Conservation (phyloP, 2,888 invertebrate species). For the Andrena hattorfiana region DNA sequence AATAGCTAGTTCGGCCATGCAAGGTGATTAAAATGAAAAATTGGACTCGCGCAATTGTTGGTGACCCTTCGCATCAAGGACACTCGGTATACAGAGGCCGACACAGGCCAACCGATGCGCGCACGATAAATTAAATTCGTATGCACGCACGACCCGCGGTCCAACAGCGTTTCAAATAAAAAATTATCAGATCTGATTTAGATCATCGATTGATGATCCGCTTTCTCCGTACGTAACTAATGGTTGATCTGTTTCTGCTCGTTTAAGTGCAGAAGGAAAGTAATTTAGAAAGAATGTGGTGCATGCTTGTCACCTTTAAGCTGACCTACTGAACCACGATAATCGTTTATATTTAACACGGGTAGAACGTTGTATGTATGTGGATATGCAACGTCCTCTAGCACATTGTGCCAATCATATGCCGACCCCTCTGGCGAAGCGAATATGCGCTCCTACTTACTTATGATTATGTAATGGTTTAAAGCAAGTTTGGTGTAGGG, state of each 20-base stretch:
- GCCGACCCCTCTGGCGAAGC: conserved; percentile 42
- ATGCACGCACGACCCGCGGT: neutral
- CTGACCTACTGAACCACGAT: conserved; percentile 54
- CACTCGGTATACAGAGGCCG: neutral
- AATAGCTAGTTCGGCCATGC: conserved; percentile 15
- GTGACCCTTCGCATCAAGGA: conserved; percentile 37
- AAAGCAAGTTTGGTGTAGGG: conserved; percentile 58
- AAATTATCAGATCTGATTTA: neutral
- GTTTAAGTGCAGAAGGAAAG: conserved; percentile 4
- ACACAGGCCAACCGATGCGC: neutral
- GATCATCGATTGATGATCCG: neutral
- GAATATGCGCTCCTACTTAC: conserved; percentile 43
- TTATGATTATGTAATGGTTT: conserved; percentile 67
- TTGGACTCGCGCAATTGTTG: conserved; percentile 55
- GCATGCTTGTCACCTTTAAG: conserved; percentile 40
- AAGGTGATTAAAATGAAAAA: conserved; percentile 40
- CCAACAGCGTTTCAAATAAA: neutral
- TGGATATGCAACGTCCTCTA: conserved; percentile 48
- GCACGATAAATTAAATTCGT: conserved; percentile 1
- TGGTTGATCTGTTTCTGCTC: neutral
- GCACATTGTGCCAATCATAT: conserved; percentile 63
- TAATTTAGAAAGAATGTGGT: conserved; percentile 34
- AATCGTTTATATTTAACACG: conserved; percentile 56
- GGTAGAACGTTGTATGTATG: conserved; percentile 25
- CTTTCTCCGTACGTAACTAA: neutral